Evolutionary conservation across 1,140 invertebrate species (phyloP).

Genomic region (Cheumatopsyche charites): DNA sequence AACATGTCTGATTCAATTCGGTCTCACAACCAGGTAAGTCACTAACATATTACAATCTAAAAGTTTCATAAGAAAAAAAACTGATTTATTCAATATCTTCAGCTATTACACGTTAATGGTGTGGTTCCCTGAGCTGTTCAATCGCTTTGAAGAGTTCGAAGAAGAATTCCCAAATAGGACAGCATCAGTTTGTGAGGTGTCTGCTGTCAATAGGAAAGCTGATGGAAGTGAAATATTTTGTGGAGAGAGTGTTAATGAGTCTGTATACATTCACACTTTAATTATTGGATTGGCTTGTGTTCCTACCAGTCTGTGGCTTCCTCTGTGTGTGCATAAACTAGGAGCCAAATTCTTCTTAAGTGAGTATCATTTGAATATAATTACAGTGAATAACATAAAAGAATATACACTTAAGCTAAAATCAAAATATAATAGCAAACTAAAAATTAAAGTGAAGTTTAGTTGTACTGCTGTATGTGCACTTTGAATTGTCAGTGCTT

Average conservation of each 20-base stretch:
- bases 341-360: slow-evolving; percentile 78
- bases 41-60: too few relatives aligned
- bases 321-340: slow-evolving; percentile 72
- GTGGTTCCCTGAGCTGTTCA: slow-evolving; percentile 83
- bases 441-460: too few relatives aligned
- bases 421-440: too few relatives aligned
- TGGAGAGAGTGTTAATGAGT: slow-evolving; percentile 64
- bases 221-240: slow-evolving; percentile 60
- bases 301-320: slow-evolving; percentile 73
- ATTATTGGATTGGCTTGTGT: slow-evolving; percentile 76
- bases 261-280: slow-evolving; percentile 73
- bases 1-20: slow-evolving; percentile 75
- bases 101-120: slow-evolving; percentile 85
- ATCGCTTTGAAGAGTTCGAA: slow-evolving; percentile 75
- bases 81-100: slow-evolving; percentile 17
- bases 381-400: not conserved
- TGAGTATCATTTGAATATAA: slow-evolving; percentile 58
- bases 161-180: slow-evolving; percentile 64
- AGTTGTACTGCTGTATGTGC: too few relatives aligned
- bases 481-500: not conserved
- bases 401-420: too few relatives aligned
- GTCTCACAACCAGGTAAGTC: slow-evolving; percentile 70
- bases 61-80: not conserved
- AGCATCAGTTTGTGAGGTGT: slow-evolving; percentile 76
- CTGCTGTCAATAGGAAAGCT: slow-evolving; percentile 58